Base-by-base conservation (phyloP, 2,888 invertebrate genomes). In the Plagodis pulveraria region DNA sequence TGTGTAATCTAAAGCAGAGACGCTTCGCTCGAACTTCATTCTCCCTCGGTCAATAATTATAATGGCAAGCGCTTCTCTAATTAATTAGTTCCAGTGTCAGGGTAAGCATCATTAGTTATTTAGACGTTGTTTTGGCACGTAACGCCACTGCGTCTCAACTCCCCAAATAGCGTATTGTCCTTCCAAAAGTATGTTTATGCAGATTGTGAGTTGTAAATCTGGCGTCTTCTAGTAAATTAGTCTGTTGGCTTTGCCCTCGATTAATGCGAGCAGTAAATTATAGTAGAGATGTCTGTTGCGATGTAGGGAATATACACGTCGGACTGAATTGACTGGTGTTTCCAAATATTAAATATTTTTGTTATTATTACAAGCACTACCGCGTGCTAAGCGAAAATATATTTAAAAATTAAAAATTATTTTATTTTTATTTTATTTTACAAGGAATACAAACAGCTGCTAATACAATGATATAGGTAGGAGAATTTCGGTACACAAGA, bases 151-250 rank as follows among this genome's bases (percentile, higher is more conserved):
- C 75, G 73, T 69, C 69, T 73, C 57, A 65, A 68, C 69, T 72
- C 72, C 68, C 56, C 63, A 74, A 77, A 79, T 79, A 79, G 66
- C 59, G 55, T 63, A 73, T 76, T 77, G 75, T 76, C 77, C 73
- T 77, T 78, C 71, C 72, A 58, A 68, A 68, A 55, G 45, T 69
- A 71, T 72, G 77, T 69, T 72, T 72, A 70, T 41, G 36, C 43
- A 56, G 36, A 54, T 43, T 6, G 53, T 41, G 8, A 32, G 45
- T 50, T 42, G 50, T 67, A 63, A 63, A 69, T 70, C 59, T 65
- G 45, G 45, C 62, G 66, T 66, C 68, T 58, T 58, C 48, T 56
- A 50, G 59, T 52, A 50, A 61, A 62, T 66, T 58, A 62, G 42
- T 52, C 54, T 47, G 42, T 34, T 63, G 65, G 65, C 2, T 34